These are phyloP conservation scores for Strix occidentalis DNA, from an alignment of 2,797 vertebrate genomes.

Conservation along the genomic window DNA sequence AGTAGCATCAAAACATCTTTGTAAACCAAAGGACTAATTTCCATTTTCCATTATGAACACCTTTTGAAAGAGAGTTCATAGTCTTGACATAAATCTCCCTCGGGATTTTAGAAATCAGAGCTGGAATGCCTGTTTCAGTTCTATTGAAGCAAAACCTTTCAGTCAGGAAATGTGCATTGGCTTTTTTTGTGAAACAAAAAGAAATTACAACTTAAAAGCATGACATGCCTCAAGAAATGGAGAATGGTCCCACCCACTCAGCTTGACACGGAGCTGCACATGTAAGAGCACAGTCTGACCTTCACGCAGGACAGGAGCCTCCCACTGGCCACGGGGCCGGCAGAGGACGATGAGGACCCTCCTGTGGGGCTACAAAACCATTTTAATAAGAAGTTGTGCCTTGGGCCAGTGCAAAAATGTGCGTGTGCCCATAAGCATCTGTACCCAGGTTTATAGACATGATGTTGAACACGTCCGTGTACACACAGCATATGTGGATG, in stretches of 20 bases:
- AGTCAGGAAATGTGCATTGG: not conserved
- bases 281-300: not conserved
- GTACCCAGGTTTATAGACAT: rapidly evolving
- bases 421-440: not conserved
- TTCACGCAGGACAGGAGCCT: no score
- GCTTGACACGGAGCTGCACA: rapidly evolving
- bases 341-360: not conserved
- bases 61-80: not conserved
- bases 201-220: not conserved
- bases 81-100: not conserved
- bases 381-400: not conserved
- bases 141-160: not conserved
- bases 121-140: not conserved
- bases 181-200: not conserved
- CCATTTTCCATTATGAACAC: not conserved
- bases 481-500: no score
- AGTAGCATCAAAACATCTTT: not conserved
- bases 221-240: not conserved
- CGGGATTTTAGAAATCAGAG: not conserved
- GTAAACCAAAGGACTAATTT: not conserved
- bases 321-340: not conserved
- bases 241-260: not conserved
- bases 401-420: not conserved
- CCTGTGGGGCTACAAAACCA: not conserved
- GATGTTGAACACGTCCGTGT: not conserved